A percentile compares a stretch with the other conserved stretches of the same genome.
Evolutionary conservation across 2,113 vertebrate species (phyloP).

Genomic region (Pipa parva): DNA sequence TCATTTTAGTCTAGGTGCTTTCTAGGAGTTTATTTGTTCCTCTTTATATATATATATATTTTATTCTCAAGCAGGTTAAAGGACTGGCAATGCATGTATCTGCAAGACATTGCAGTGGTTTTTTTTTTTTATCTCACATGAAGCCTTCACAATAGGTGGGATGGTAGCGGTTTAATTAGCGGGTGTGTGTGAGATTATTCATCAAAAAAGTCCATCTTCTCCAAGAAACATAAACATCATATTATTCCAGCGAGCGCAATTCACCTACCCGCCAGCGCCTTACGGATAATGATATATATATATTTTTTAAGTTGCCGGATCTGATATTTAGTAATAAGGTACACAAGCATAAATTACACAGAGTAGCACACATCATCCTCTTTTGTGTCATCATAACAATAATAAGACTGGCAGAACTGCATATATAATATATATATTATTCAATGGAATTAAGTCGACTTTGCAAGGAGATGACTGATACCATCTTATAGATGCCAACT

Average conservation of each 20-base stretch:
- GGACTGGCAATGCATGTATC: neutral
- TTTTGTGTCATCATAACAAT: too few relatives aligned
- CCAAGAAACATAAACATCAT: constrained; percentile 6
- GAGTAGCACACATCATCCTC: too few relatives aligned
- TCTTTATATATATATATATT: neutral
- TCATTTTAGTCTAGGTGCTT: neutral
- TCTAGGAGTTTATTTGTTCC: neutral
- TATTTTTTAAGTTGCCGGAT: too few relatives aligned
- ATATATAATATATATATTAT: too few relatives aligned
- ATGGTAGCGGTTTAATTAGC: constrained; percentile 28
- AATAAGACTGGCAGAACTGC: too few relatives aligned
- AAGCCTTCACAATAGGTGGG: constrained; percentile 7
- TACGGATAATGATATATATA: too few relatives aligned
- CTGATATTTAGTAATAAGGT: too few relatives aligned
- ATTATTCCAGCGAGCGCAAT: neutral
- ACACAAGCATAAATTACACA: neutral
- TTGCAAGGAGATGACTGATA: too few relatives aligned
- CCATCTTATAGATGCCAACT: too few relatives aligned
- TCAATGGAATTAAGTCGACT: too few relatives aligned
- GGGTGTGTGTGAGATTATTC: constrained; percentile 11
- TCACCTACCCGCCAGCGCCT: neutral
- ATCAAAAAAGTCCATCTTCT: constrained; percentile 14
- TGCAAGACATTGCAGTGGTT: constrained; percentile 14
- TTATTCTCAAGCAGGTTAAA: neutral
- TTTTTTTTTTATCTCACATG: constrained; percentile 6